Evolutionary conservation across 2,113 vertebrate genomes (phyloP).

Genomic region (Protomyctophum bolini): DNA sequence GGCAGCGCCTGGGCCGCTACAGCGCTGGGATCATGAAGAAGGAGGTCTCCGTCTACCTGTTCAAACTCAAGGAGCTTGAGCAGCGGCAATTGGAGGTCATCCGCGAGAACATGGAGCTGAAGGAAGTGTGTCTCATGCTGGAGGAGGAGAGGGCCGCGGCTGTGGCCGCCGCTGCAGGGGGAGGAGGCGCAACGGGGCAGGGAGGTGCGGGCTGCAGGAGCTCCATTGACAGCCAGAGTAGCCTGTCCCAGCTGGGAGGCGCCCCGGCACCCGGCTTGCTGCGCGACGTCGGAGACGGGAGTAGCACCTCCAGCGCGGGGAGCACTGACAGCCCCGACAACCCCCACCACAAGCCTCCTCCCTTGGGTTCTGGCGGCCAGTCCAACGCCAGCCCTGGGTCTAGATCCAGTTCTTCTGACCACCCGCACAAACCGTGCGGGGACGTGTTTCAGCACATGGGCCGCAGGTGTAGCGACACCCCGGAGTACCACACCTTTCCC

Average conservation of each 20-base stretch:
- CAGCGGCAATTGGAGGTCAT: constrained; percentile 90
- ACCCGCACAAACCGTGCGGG: constrained; percentile 63
- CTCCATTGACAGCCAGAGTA: constrained; percentile 92
- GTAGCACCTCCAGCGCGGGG: constrained; percentile 92
- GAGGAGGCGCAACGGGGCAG: constrained; percentile 32
- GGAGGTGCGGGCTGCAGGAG: constrained; percentile 81
- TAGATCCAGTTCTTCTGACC: constrained; percentile 24
- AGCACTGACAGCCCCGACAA: constrained; percentile 94
- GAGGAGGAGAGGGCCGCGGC: constrained; percentile 85
- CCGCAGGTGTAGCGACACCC: constrained; percentile 86
- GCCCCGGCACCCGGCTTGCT: constrained; percentile 73
- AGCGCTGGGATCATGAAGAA: constrained; percentile 92
- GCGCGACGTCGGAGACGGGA: constrained; percentile 92
- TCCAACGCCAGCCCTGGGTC: constrained; percentile 69
- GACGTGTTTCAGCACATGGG: constrained; percentile 81
- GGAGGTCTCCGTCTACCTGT: constrained; percentile 92
- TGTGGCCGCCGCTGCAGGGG: constrained; percentile 37
- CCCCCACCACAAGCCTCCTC: constrained; percentile 83
- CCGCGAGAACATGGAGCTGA: constrained; percentile 93
- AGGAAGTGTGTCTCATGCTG: constrained; percentile 92
- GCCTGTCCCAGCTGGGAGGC: constrained; percentile 81
- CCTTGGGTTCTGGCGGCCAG: constrained; percentile 59
- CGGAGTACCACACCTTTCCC: constrained; percentile 84
- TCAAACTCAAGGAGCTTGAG: constrained; percentile 94
- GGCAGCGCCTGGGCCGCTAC: constrained; percentile 94